Percentiles rank a stretch among this genome's conserved stretches.
Conservation (phyloP, 1,140 invertebrate species). For the Hestina assimilis region DNA sequence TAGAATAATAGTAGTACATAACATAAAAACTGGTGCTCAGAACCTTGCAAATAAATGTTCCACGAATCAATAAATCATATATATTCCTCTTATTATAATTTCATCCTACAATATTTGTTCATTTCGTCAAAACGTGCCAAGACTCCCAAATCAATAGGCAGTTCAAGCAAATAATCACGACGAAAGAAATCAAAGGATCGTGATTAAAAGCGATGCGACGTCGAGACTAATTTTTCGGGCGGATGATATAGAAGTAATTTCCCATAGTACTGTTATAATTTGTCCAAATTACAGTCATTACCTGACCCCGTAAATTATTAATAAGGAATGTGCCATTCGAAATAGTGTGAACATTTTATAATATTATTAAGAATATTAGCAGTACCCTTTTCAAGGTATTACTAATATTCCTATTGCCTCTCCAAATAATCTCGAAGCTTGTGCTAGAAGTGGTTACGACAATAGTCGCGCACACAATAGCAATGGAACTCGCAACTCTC, state of each 20-base stretch:
- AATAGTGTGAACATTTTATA: too few relatives aligned
- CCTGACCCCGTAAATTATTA: background rate
- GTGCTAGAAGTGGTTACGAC: too few relatives aligned
- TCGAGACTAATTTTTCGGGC: conserved; percentile 26
- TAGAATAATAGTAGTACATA: too few relatives aligned
- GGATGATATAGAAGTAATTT: conserved; percentile 25
- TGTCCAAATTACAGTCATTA: conserved; percentile 16
- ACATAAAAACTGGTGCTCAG: too few relatives aligned
- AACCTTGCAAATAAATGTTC: background rate
- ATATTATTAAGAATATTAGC: too few relatives aligned
- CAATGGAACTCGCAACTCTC: too few relatives aligned
- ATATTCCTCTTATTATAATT: conserved; percentile 1
- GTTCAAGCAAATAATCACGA: conserved; percentile 23
- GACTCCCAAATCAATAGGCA: conserved; percentile 14
- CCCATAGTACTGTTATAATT: conserved; percentile 22
- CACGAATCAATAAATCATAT: background rate
- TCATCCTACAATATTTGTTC: conserved; percentile 12
- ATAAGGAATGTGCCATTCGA: background rate
- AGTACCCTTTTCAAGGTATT: too few relatives aligned
- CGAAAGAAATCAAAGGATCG: conserved; percentile 29
- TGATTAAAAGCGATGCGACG: conserved; percentile 29
- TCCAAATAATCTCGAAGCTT: too few relatives aligned
- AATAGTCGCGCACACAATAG: too few relatives aligned
- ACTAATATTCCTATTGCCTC: too few relatives aligned
- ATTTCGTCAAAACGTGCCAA: conserved; percentile 15